These are phyloP conservation scores for Leptura quadrifasciata DNA, from an alignment of 2,888 invertebrate genomes.

Conservation along the genomic window DNA sequence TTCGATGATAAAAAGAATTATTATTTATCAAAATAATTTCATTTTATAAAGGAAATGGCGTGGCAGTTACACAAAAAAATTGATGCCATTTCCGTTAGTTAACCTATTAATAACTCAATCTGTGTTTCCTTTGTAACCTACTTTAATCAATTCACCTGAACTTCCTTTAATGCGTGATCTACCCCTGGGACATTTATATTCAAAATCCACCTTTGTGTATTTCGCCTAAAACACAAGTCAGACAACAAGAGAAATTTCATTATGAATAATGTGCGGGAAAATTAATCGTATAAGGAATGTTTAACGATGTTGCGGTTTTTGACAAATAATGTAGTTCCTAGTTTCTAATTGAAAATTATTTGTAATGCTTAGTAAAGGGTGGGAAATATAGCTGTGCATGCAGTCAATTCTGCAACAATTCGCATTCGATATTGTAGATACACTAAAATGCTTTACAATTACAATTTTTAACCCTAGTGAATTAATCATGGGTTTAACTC, in stretches of 20 bases:
- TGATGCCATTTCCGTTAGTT: too few relatives aligned
- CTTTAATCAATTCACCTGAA: neutral
- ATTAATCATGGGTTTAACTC: too few relatives aligned
- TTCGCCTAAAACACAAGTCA: neutral
- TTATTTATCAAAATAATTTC: too few relatives aligned
- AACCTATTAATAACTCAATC: too few relatives aligned
- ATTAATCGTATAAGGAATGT: constrained; percentile 4
- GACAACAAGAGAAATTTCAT: neutral
- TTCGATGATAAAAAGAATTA: too few relatives aligned
- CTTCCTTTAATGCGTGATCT: neutral
- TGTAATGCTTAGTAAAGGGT: neutral
- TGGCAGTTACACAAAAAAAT: too few relatives aligned
- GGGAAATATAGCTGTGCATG: neutral
- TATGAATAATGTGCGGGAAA: neutral
- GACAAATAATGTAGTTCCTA: neutral
- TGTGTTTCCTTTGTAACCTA: too few relatives aligned
- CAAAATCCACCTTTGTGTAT: neutral
- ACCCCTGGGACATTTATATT: neutral
- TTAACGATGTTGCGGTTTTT: constrained; percentile 8
- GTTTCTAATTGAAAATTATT: constrained; percentile 5
- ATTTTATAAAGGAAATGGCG: too few relatives aligned
- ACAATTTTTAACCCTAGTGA: too few relatives aligned
- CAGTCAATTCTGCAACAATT: neutral
- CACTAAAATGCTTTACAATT: too few relatives aligned
- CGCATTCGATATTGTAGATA: too few relatives aligned